Evolutionary conservation across 2,888 invertebrate species (phyloP), one percentile per base, ranked within the genome.

Genomic region (Drosophila lacicola): DNA sequence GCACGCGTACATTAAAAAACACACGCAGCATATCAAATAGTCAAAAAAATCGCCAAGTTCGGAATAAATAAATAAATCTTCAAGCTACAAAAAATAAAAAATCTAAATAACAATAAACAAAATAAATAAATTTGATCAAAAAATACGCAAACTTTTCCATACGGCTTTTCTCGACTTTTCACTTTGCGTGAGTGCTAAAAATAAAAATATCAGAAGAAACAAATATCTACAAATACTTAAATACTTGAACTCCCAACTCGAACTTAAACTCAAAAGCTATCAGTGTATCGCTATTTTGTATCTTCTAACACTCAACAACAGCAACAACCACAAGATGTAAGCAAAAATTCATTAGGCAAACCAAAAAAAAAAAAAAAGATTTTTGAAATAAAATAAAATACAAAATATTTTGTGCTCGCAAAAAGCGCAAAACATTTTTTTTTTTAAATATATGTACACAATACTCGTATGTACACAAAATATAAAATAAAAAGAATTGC

Each of bases 1-100:
- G 78, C 84, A 86, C 88, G 88, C 87, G 87, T 83, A 86, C 80
- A 85, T 82, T 80, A 73, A 87, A 72, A 74, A 78, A 80, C 60
- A 73, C 76, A 78, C 71, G 67, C 72, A 77, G 70, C 72, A 76
- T 73, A 74, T 80, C 67, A 76, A 82, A 77, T 70, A 79, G 65
- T 78, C 55, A 62, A 58, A 78, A 78, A 68, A 69, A 42, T 57
- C 66, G 58, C 42, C 51, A 65, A 74, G 63, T 63, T 62, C 46
- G 13, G 45, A 60, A 54, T 44, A 58, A 55, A 37, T 58, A 10
- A 60, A 45, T 41, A 47, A 51, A 49, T 44, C 29, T 21, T 19
- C 9, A 29, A 50, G 51, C 37, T 55, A 54, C 68, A 45, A 53
- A 25, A 36, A 57, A 54, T 11, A 11, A 47, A 58, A 36, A 2